Evolutionary conservation across 2,113 vertebrate genomes (phyloP).

Genomic region (Thalassoma bifasciatum): DNA sequence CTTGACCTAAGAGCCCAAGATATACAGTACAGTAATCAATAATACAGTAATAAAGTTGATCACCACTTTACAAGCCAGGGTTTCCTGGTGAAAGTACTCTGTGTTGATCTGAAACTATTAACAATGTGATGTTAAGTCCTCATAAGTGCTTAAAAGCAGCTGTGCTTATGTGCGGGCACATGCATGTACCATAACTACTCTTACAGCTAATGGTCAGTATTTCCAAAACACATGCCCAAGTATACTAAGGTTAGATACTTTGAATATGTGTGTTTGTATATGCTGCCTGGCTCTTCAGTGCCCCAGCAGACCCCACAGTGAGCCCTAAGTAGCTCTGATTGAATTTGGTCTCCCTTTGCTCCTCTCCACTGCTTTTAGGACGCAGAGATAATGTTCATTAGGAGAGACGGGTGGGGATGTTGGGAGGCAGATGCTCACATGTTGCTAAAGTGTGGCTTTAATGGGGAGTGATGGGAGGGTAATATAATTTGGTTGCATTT

Average conservation of each 20-base stretch:
- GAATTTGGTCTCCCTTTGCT: slow-evolving; percentile 63
- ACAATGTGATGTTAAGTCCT: background rate
- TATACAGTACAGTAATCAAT: too few species aligned
- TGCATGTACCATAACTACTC: slow-evolving; percentile 2
- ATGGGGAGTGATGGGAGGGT: slow-evolving; percentile 54
- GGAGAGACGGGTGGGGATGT: slow-evolving; percentile 45
- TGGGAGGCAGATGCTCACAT: slow-evolving; percentile 42
- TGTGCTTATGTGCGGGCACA: background rate
- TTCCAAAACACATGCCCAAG: slow-evolving; percentile 7
- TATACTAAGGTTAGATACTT: background rate
- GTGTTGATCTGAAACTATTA: too few species aligned
- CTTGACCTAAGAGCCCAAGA: too few species aligned
- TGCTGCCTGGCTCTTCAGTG: slow-evolving; percentile 17
- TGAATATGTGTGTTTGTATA: slow-evolving; percentile 7
- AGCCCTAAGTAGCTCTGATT: slow-evolving; percentile 73
- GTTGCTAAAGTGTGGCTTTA: slow-evolving; percentile 51
- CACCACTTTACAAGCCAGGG: too few species aligned
- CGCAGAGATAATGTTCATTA: slow-evolving; percentile 72
- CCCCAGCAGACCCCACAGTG: slow-evolving; percentile 46
- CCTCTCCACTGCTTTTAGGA: slow-evolving; percentile 72
- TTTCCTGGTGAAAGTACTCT: too few species aligned
- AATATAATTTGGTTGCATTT: slow-evolving; percentile 53
- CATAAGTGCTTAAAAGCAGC: background rate
- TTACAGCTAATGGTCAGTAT: slow-evolving; percentile 13
- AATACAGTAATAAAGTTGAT: too few species aligned